A percentile compares a stretch with the other conserved stretches of the same genome.
These are phyloP conservation scores for Eunapius fragilis DNA, from an alignment of 37 sponge, comb jelly and placozoan genomes.

Conservation along the genomic window DNA sequence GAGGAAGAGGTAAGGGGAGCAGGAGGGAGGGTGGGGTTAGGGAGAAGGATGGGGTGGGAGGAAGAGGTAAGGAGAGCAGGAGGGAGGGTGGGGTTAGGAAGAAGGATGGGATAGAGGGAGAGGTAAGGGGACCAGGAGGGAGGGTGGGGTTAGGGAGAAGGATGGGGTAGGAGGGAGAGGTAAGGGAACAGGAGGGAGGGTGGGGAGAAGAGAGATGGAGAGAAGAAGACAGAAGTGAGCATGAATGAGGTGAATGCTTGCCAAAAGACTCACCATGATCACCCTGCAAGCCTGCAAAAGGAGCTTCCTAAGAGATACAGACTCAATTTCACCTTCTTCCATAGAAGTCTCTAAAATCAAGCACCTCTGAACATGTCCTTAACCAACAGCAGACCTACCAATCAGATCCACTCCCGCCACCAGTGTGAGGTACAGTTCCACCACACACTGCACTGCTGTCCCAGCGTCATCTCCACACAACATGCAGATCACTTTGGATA, in stretches of 20 bases:
- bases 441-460: background rate
- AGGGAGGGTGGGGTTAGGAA: no score
- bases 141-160: no score
- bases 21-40: background rate
- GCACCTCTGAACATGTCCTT: background rate
- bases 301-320: background rate
- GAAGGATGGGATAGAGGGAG: no score
- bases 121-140: no score
- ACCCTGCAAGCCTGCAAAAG: background rate
- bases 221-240: background rate
- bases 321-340: background rate
- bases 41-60: background rate
- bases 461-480: background rate
- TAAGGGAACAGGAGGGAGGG: no score
- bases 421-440: background rate
- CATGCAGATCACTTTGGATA: background rate
- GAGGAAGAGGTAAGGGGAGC: background rate
- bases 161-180: no score
- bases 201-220: background rate
- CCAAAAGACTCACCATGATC: background rate
- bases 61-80: no score
- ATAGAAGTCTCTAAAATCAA: background rate
- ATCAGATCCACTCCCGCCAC: background rate
- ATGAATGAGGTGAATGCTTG: no score
- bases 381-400: background rate